A percentile compares a stretch with the other conserved stretches of the same genome.
These are phyloP conservation scores for Galbula dea DNA, from an alignment of 2,113 vertebrate genomes.

Conservation along the genomic window DNA sequence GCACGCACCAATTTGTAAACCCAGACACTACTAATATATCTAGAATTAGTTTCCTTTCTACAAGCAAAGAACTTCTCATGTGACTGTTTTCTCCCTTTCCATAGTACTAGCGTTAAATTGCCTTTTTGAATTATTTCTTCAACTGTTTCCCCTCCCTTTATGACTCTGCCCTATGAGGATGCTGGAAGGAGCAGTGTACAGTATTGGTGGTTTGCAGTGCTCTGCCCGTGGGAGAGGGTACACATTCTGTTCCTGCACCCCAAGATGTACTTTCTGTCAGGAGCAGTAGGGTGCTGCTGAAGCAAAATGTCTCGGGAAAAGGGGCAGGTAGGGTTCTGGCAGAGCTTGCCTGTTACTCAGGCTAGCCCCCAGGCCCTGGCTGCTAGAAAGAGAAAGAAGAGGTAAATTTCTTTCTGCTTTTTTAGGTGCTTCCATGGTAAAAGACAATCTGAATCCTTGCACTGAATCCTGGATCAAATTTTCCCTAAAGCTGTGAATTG, in stretches of 20 bases:
- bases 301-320: neutral
- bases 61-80: neutral
- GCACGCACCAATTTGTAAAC: neutral
- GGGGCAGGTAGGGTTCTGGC: neutral
- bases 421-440: neutral
- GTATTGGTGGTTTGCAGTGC: neutral
- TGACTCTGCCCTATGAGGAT: fast-evolving
- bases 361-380: neutral
- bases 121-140: neutral
- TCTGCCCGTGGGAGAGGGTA: neutral
- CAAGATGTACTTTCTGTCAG: neutral
- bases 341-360: neutral
- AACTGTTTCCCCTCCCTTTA: neutral
- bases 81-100: neutral
- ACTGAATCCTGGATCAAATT: neutral
- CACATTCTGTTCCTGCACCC: fast-evolving
- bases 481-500: neutral
- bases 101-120: neutral
- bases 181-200: neutral
- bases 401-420: neutral
- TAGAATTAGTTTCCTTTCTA: neutral
- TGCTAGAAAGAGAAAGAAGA: neutral
- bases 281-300: neutral
- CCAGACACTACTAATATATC: neutral
- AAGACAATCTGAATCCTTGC: neutral